These are phyloP conservation scores for Drosophila falleni DNA, from an alignment of 2,888 invertebrate genomes.

Conservation along the genomic window DNA sequence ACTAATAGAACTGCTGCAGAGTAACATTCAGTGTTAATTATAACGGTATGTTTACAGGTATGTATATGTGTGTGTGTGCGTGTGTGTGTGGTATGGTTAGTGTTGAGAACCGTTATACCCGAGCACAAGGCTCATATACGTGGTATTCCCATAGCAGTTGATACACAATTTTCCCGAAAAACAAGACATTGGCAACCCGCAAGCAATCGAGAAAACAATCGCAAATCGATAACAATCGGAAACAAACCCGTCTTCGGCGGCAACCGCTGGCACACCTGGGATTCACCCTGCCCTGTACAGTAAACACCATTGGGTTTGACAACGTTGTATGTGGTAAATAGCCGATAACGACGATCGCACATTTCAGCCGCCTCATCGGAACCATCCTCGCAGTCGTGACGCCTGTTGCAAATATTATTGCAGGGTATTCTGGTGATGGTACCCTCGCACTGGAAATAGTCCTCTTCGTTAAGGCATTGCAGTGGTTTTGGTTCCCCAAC, in stretches of 20 bases:
- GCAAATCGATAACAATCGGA: not conserved
- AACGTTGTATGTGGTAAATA: too few species aligned
- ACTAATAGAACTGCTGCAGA: not conserved
- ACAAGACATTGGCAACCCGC: not conserved
- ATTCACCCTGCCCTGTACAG: slow-evolving; percentile 12
- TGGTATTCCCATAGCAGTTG: not conserved
- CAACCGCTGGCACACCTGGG: slow-evolving; percentile 8
- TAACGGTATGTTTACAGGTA: not conserved
- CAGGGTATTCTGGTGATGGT: slow-evolving; percentile 86
- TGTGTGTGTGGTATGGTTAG: not conserved
- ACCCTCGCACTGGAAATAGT: slow-evolving; percentile 18
- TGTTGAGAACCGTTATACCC: not conserved
- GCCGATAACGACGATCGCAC: slow-evolving; percentile 23
- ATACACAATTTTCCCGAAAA: not conserved
- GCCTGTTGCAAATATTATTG: slow-evolving; percentile 86
- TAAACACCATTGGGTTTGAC: not conserved
- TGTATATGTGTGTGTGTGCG: not conserved
- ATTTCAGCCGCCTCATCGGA: slow-evolving; percentile 87
- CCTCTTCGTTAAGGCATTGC: not conserved
- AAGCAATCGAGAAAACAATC: slow-evolving; percentile 6
- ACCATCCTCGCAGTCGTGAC: slow-evolving; percentile 87
- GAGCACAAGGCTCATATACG: not conserved
- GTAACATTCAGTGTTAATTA: not conserved
- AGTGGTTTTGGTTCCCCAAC: not conserved
- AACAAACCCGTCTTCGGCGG: slow-evolving; percentile 28